Base-by-base conservation (phyloP, 2,113 vertebrate genomes). In the Anser brachyrhynchus region DNA sequence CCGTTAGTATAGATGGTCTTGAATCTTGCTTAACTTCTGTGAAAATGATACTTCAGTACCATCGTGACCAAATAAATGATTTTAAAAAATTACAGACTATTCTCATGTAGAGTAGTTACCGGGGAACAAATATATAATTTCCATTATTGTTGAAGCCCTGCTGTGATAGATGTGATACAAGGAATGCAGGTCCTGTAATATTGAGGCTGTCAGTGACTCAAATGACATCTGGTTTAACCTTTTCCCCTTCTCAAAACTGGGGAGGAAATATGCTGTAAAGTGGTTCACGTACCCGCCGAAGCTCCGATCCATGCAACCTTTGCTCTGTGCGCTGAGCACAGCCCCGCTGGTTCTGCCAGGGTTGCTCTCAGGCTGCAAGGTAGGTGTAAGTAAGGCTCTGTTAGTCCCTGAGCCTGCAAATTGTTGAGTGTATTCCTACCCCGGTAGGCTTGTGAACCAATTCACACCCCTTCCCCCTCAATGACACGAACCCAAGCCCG, bases 401-500 rank as follows among this genome's bases (percentile, higher is more conserved):
- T 13, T 65, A 84, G 58, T 35, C 37, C 58, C 14, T 2, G 37
- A 57, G 51, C 71, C 71, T 13, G n/a, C 13, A 70, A 41, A 29
- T 7, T 1, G 1, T 29, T 55, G 33, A 20, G 23, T 10, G 26
- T 11, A 11, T 57, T 78, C n/a, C 28, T 41, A 3, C 7, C 3
- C 9, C 28, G 1, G 12, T 28, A 28, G 51, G 11, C 33, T 10
- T 39, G 16, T 17, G 86, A 90, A 57, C 71, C 90, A 26, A 31
- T 75, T 80, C 87, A 52, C 64, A 25, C 23, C 66, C 77, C 66
- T 39, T 18, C 18, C 14, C 29, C 4, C 26, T 84, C 59, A 0
- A 52, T 18, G 29, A 37, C 0, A 31, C 41, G 5, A 18, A 13
- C 28, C 57, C 20, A 8, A 0, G 29, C 4, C 13, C 1, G 0